Conservation (phyloP, 2,888 invertebrate genomes). For the Drosophila mulleri region DNA sequence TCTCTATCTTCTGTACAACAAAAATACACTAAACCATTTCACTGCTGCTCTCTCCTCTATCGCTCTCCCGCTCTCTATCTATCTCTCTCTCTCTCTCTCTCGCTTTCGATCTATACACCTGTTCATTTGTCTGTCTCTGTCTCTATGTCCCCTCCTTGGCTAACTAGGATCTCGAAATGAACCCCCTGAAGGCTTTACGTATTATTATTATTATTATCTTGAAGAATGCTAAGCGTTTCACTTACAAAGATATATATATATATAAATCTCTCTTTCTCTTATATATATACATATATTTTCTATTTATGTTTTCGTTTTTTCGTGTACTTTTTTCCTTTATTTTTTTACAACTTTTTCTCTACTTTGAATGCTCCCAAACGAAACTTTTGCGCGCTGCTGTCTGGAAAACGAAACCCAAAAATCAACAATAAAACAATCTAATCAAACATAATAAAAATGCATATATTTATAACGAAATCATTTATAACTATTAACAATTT, state of each 20-base stretch:
- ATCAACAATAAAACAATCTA: conserved; percentile 38
- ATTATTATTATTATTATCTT: conserved; percentile 36
- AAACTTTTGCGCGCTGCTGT: conserved; percentile 75
- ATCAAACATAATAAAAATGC: conserved; percentile 22
- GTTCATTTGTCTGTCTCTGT: conserved; percentile 30
- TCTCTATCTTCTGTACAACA: conserved; percentile 24
- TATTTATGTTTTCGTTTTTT: conserved; percentile 69
- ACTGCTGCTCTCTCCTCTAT: conserved; percentile 9
- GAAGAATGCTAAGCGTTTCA: conserved; percentile 59
- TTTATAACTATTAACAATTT: conserved; percentile 47
- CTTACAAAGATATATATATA: conserved; percentile 72
- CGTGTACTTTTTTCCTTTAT: conserved; percentile 74
- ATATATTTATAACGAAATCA: conserved; percentile 29
- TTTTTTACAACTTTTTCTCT: conserved; percentile 73
- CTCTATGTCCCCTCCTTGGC: conserved; percentile 10
- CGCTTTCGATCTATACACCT: conserved; percentile 14
- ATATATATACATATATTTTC: conserved; percentile 57
- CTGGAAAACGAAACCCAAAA: conserved; percentile 65
- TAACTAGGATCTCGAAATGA: conserved; percentile 17
- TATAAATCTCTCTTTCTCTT: conserved; percentile 46
- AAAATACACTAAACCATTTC: not conserved
- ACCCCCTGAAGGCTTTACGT: conserved; percentile 35
- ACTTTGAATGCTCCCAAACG: conserved; percentile 69
- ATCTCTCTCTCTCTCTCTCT: conserved; percentile 10
- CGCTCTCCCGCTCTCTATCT: not conserved